These are phyloP conservation scores for Ashinkailepas kermadecensis DNA, from an alignment of 2,888 invertebrate species.

Conservation along the genomic window DNA sequence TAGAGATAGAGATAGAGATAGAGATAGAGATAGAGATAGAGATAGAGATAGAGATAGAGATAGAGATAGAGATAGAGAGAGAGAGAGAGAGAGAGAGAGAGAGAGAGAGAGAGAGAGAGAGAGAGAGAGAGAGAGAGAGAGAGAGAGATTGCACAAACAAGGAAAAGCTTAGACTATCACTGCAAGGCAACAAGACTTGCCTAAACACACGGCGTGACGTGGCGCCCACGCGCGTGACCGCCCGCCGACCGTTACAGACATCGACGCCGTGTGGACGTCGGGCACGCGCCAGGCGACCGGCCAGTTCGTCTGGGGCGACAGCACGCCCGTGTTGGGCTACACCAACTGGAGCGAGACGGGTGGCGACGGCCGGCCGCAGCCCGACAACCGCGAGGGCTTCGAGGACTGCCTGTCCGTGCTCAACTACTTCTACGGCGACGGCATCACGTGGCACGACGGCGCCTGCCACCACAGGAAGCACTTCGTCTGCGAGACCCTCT, in stretches of 20 bases:
- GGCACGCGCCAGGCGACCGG: neutral
- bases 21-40: too few species aligned
- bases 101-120: too few species aligned
- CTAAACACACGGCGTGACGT: too few species aligned
- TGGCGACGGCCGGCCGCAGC: constrained; percentile 26
- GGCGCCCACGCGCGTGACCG: too few species aligned
- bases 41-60: too few species aligned
- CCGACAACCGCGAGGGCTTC: constrained; percentile 32
- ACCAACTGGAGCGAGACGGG: constrained; percentile 25
- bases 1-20: too few species aligned
- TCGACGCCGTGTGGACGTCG: constrained; percentile 8
- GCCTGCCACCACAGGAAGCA: constrained; percentile 30
- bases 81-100: too few species aligned
- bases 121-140: too few species aligned
- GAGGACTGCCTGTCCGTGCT: constrained; percentile 32
- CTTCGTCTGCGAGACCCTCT: constrained; percentile 30
- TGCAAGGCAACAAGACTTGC: too few species aligned
- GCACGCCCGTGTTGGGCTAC: neutral
- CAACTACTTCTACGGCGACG: constrained; percentile 33
- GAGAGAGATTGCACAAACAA: too few species aligned
- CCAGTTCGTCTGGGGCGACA: constrained; percentile 20
- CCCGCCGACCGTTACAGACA: neutral
- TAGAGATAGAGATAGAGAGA: too few species aligned
- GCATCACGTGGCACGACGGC: constrained; percentile 32
- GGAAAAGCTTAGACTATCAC: too few species aligned